Conservation (phyloP, 1,140 invertebrate species). For the Penaeus indicus region DNA sequence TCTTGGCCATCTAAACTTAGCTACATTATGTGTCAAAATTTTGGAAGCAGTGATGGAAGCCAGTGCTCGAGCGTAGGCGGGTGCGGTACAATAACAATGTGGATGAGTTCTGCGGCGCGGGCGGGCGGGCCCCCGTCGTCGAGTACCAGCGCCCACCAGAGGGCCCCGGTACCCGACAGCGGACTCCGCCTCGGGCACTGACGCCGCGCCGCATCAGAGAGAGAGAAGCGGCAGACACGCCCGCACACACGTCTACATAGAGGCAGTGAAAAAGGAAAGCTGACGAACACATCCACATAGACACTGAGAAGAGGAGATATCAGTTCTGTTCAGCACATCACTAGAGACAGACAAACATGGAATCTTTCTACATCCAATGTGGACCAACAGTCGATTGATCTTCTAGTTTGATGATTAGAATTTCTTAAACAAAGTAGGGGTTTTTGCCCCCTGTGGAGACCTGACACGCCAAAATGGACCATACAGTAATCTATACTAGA, state of each 20-base stretch:
- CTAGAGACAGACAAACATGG: constrained; percentile 8
- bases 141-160: not conserved
- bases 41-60: constrained; percentile 41
- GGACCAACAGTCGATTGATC: not conserved
- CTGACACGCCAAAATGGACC: constrained; percentile 12
- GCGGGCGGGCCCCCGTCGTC: not conserved
- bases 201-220: not conserved
- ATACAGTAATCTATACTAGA: constrained; percentile 33
- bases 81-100: constrained; percentile 31
- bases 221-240: constrained; percentile 1
- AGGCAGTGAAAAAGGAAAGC: not conserved
- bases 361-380: constrained; percentile 36
- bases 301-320: constrained; percentile 25
- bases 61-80: constrained; percentile 42
- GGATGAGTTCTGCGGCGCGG: constrained; percentile 16
- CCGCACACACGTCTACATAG: constrained; percentile 27
- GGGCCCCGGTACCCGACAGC: not conserved
- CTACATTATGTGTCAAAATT: constrained; percentile 36
- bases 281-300: constrained; percentile 24
- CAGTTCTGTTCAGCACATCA: constrained; percentile 32
- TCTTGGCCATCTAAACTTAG: constrained; percentile 22
- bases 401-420: too few species aligned
- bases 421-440: too few species aligned
- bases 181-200: not conserved
- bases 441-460: constrained; percentile 13